Base-by-base conservation (phyloP, 2,888 invertebrate genomes). In the Thera obeliscata region DNA sequence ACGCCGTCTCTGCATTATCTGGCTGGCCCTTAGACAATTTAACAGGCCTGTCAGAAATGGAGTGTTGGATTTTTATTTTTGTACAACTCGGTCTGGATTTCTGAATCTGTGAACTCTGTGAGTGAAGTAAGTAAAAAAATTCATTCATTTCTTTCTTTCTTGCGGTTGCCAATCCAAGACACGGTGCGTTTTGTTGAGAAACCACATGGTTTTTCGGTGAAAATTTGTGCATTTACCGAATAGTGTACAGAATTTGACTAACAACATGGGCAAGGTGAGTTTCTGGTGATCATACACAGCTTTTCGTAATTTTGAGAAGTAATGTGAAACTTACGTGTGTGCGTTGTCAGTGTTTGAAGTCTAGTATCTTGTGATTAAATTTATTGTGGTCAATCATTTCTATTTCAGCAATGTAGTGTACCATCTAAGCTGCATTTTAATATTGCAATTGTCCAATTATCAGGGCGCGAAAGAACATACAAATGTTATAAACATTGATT, bases 141-240 rank as follows among this genome's bases (percentile, higher is more conserved):
- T 22, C 22, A 22, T 22, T 12, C 36, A 4, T 33, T 54, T 56
- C 60, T 76, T 85, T 88, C 90, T 91, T 91, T 92, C 88, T 91
- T 91, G 89, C 90, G 89, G 93, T 82, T 89, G 91, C 84, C 89
- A 90, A 89, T 86, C 82, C 81, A 83, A 87, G 88, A 87, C 91
- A 91, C 91, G 93, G 93, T 93, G 83, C 81, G 91, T 88, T 83
- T 84, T 78, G 74, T 80, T 69, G 65, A 70, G 74, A 77, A 80
- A 76, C 88, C 92, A 84, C 92, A 90, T 93, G 92, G 91, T 87
- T 86, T 88, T 84, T 81, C 71, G 69, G 70, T 79, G 73, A 79
- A 78, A 78, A 77, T 75, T 77, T 72, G 72, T 74, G 73, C 56
- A 72, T 72, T 76, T 73, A 67, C 48, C 41, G 55, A 72, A 66